Evolutionary conservation across 2,797 vertebrate species (phyloP).

Genomic region (Chelonia mydas): DNA sequence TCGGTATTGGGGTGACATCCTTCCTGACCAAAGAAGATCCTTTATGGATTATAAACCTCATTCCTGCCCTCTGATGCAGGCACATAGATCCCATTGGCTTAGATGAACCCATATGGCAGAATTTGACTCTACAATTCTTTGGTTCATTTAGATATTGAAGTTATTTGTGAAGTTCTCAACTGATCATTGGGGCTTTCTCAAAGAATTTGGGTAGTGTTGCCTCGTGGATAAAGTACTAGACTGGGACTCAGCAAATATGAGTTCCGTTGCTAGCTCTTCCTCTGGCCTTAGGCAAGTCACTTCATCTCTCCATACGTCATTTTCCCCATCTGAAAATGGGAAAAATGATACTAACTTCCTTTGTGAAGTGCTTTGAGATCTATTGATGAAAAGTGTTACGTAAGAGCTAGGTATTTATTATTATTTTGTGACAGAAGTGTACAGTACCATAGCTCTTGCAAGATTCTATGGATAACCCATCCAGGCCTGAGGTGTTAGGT

Average conservation of each 20-base stretch:
- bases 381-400: neutral
- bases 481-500: neutral
- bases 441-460: neutral
- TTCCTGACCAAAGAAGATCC: neutral
- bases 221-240: neutral
- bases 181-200: neutral
- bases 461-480: neutral
- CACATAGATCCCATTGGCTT: accelerated
- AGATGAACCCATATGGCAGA: neutral
- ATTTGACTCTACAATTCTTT: neutral
- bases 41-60: neutral
- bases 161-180: neutral
- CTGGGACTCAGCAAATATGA: neutral
- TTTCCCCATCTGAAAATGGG: neutral
- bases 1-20: neutral
- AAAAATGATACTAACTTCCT: neutral
- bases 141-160: neutral
- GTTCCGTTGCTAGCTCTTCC: neutral
- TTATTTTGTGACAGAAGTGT: neutral
- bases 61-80: neutral
- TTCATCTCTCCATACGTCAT: neutral
- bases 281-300: neutral
- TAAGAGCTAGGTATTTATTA: neutral
- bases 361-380: neutral
- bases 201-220: neutral